Percentiles rank a stretch among this genome's conserved stretches.
phyloP scores from a whole-genome alignment of 2,113 vertebrate species.

The Oncorhynchus clarkii region DNA sequence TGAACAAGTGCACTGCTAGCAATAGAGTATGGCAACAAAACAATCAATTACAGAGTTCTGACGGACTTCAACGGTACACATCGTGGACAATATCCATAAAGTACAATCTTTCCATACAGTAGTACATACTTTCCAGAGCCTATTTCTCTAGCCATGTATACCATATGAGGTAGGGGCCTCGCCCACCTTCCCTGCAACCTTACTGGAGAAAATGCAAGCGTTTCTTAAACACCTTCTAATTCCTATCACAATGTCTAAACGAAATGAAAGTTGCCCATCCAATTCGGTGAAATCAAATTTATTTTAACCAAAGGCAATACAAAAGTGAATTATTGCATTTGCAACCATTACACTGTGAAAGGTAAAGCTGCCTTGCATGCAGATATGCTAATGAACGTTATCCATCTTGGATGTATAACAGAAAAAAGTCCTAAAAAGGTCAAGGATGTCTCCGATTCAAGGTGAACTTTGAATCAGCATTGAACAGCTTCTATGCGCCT shows the following conservation, averaged over 20 bases:
- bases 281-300: not conserved
- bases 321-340: constrained; percentile 9
- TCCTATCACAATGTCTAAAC: not conserved
- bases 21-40: not conserved
- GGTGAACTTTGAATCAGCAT: constrained; percentile 13
- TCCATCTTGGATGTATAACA: not conserved
- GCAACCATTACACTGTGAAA: not conserved
- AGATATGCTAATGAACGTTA: constrained; percentile 14
- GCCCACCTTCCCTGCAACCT: no score
- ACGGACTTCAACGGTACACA: not conserved
- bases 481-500: no score
- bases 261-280: constrained; percentile 1
- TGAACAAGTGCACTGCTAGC: not conserved
- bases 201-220: not conserved
- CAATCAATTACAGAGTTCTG: not conserved
- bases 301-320: constrained; percentile 5
- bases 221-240: no score
- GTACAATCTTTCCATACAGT: not conserved
- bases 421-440: not conserved
- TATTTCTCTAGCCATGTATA: no score
- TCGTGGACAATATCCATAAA: no score
- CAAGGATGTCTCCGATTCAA: not conserved
- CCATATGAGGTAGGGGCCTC: no score
- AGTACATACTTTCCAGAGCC: no score
- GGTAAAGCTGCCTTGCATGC: not conserved